Evolutionary conservation across 2,888 invertebrate genomes (phyloP).

Genomic region (Nomada goodeniana): DNA sequence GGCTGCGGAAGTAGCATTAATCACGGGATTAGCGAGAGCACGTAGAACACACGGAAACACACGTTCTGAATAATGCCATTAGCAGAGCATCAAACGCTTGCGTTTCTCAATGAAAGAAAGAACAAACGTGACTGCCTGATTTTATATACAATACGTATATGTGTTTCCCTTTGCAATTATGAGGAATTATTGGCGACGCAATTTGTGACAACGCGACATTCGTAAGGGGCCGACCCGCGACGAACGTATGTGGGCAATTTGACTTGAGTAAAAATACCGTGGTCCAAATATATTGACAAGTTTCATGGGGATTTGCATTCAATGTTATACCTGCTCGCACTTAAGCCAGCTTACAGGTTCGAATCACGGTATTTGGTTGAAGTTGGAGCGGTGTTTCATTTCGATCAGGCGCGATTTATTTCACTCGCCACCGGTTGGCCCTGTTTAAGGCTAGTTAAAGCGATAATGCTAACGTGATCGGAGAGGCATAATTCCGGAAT

Average conservation of each 20-base stretch:
- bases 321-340: too few relatives aligned
- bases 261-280: background rate
- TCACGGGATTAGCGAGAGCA: slow-evolving; percentile 58
- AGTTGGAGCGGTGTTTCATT: slow-evolving; percentile 23
- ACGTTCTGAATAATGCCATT: slow-evolving; percentile 46
- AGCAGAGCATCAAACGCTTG: slow-evolving; percentile 21
- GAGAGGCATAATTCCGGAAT: slow-evolving; percentile 58
- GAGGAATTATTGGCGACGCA: too few relatives aligned
- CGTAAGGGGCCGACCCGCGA: too few relatives aligned
- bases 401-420: slow-evolving; percentile 22
- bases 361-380: slow-evolving; percentile 4
- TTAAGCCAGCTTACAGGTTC: background rate
- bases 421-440: background rate
- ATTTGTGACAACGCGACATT: background rate
- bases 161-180: background rate
- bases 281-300: background rate
- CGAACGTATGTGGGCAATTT: too few relatives aligned
- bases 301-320: background rate
- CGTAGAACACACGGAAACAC: slow-evolving; percentile 44
- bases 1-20: slow-evolving; percentile 52
- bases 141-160: background rate
- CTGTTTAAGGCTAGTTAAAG: slow-evolving; percentile 36
- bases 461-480: slow-evolving; percentile 39
- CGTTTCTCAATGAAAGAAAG: slow-evolving; percentile 1
- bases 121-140: slow-evolving; percentile 4